Percentiles rank a stretch among this genome's conserved stretches.
These are phyloP conservation scores for Mycogona germanica DNA, from an alignment of 2,888 invertebrate genomes.

Conservation along the genomic window DNA sequence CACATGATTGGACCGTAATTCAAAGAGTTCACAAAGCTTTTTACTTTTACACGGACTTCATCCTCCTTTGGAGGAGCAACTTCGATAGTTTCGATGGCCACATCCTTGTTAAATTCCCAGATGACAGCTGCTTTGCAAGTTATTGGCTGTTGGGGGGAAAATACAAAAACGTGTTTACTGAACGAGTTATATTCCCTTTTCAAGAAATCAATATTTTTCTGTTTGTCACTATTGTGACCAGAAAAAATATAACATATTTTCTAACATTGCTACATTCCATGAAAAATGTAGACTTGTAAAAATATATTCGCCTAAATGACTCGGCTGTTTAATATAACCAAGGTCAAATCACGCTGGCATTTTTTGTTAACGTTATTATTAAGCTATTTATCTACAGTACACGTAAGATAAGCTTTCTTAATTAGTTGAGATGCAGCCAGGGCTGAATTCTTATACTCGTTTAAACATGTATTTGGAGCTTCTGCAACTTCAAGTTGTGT, in stretches of 20 bases:
- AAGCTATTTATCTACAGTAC: not conserved
- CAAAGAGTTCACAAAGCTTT: no score
- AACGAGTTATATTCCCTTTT: no score
- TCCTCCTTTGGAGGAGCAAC: conserved; percentile 18
- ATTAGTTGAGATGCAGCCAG: no score
- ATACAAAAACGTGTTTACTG: not conserved
- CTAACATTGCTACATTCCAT: not conserved
- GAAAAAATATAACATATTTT: not conserved
- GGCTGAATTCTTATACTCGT: no score
- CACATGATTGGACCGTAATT: no score
- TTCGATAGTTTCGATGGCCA: conserved; percentile 70
- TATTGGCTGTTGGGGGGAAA: conserved; percentile 47
- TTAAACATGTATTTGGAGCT: no score
- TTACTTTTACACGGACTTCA: conserved; percentile 20
- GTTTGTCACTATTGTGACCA: not conserved
- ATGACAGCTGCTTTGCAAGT: conserved; percentile 92
- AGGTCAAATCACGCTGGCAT: no score
- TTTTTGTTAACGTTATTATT: not conserved
- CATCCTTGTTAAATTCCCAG: conserved; percentile 82
- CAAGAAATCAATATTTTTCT: no score
- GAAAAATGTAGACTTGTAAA: no score
- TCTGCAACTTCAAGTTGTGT: no score
- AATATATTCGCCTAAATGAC: no score
- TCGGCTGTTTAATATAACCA: no score
- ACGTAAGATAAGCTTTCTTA: not conserved